Conservation (phyloP, 35 echinoderm and acorn worm genomes). For the Hemicentrotus pulcherrimus region DNA sequence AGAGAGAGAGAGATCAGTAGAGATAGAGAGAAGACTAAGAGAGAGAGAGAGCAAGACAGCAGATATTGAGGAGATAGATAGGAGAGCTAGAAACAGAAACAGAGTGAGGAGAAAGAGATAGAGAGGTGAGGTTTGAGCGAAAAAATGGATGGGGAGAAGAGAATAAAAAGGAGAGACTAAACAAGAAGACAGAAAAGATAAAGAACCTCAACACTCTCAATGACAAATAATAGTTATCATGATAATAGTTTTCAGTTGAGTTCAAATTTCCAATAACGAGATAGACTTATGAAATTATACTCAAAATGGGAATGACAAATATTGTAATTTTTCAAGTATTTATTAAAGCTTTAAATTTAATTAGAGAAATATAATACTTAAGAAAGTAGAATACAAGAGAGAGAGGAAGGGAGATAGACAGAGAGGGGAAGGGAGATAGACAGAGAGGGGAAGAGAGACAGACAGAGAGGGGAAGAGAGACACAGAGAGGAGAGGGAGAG, state of each 20-base stretch:
- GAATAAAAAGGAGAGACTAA: not conserved
- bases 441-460: too few species aligned
- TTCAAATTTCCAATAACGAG: too few species aligned
- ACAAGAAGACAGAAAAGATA: too few species aligned
- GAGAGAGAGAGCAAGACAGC: not conserved
- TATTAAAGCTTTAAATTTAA: too few species aligned
- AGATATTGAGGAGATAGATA: not conserved
- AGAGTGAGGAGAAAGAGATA: not conserved
- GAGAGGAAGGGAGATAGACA: not conserved
- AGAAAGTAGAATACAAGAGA: not conserved
- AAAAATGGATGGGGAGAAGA: not conserved
- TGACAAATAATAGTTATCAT: too few species aligned
- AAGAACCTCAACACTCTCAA: too few species aligned
- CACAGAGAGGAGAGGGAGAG: not conserved
- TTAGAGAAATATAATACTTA: too few species aligned
- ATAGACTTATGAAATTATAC: too few species aligned
- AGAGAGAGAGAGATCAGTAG: not conserved
- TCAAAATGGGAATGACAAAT: too few species aligned
- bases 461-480: not conserved
- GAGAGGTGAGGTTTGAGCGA: not conserved
- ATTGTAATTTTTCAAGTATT: too few species aligned
- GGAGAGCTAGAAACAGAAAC: not conserved
- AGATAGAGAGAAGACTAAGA: not conserved
- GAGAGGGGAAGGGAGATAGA: too few species aligned
- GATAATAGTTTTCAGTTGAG: too few species aligned